Percentiles rank a stretch among this genome's conserved stretches.
Conservation (phyloP, 2,797 vertebrate species). For the Prunella strophiata region DNA sequence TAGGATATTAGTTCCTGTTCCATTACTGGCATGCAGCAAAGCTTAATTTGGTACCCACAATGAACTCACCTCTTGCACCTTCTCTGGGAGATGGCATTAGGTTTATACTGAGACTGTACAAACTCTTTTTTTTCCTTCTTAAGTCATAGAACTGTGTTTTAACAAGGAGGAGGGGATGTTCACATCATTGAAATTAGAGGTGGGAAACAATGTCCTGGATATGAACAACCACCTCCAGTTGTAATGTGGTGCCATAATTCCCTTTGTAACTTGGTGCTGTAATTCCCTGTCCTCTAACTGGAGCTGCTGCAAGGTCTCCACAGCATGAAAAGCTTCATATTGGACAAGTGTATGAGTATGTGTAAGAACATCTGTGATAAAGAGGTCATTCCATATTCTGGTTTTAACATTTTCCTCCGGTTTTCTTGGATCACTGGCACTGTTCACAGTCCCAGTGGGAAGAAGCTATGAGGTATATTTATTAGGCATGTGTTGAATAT, state of each 20-base stretch:
- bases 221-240: not conserved
- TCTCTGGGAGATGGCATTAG: not conserved
- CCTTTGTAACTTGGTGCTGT: not conserved
- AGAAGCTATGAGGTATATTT: not conserved
- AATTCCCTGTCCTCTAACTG: not conserved
- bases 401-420: constrained; percentile 1
- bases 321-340: not conserved
- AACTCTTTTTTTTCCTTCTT: not conserved
- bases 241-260: not conserved
- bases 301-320: not conserved
- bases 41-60: not conserved
- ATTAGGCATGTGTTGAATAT: not conserved
- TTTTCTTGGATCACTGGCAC: not conserved
- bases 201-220: not conserved
- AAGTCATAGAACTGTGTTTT: not conserved
- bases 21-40: not conserved
- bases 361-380: not conserved
- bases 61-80: not conserved
- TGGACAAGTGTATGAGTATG: not conserved
- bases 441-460: not conserved
- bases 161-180: not conserved
- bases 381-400: not conserved
- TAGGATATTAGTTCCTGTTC: not conserved
- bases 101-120: not conserved
- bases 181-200: not conserved